Conservation (phyloP, 2,797 vertebrate genomes). For the Lutjanus argentimaculatus region DNA sequence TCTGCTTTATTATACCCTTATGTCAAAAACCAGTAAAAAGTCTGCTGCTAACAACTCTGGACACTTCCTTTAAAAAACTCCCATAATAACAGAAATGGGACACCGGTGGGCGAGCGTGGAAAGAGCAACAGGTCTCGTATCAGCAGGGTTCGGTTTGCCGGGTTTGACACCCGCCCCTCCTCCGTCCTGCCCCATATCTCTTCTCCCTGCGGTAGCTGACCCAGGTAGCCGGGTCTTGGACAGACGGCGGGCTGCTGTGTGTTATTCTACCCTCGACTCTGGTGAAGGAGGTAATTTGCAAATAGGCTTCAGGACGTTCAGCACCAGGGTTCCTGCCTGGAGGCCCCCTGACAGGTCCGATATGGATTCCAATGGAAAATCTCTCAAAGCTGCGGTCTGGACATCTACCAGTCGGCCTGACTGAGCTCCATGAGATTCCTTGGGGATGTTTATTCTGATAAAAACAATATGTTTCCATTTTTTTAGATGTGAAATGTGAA, state of each 20-base stretch:
- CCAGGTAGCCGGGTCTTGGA: conserved; percentile 62
- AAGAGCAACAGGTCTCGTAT: conserved; percentile 74
- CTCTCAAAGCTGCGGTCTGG: conserved; percentile 74
- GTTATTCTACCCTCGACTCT: conserved; percentile 73
- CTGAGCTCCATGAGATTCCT: conserved; percentile 47
- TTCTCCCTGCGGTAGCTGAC: conserved; percentile 72
- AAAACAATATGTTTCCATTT: conserved; percentile 44
- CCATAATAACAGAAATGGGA: conserved; percentile 77
- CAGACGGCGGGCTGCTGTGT: conserved; percentile 58
- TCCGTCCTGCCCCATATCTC: conserved; percentile 52
- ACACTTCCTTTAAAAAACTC: conserved; percentile 69
- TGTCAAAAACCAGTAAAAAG: conserved; percentile 76
- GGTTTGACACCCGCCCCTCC: conserved; percentile 65
- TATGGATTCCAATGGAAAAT: conserved; percentile 73
- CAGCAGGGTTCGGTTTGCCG: conserved; percentile 63
- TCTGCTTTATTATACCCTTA: conserved; percentile 69
- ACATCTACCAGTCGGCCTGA: conserved; percentile 57
- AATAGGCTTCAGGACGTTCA: conserved; percentile 67
- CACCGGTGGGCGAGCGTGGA: conserved; percentile 56
- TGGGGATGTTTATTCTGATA: conserved; percentile 53
- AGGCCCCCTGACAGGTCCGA: conserved; percentile 71
- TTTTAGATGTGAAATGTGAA: conserved; percentile 33
- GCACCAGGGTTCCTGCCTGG: conserved; percentile 52
- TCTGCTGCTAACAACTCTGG: conserved; percentile 79
- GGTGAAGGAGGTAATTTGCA: conserved; percentile 74